phyloP scores from a whole-genome alignment of 2,113 vertebrate genomes.

The Cephalopterus ornatus region DNA sequence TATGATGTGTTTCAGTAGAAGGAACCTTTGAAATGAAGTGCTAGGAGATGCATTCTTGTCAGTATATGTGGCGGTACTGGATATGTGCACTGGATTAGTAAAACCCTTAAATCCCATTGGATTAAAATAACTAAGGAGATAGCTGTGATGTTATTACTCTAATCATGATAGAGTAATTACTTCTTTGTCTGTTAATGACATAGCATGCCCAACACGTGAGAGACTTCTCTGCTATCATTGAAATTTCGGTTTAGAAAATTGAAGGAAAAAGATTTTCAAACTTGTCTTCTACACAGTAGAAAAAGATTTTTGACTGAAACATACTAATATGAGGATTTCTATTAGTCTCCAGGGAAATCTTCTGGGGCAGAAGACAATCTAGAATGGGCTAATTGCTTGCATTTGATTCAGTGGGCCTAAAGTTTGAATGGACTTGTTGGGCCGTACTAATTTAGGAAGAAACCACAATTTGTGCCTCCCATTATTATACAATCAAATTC shows the following conservation, averaged over 20 bases:
- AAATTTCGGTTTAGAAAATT: not conserved
- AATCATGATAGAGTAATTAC: not conserved
- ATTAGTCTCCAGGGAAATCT: not conserved
- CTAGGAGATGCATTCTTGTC: not conserved
- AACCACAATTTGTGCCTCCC: not conserved
- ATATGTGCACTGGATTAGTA: not conserved
- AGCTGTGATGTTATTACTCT: slow-evolving; percentile 13
- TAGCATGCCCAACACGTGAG: not conserved
- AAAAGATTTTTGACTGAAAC: not conserved
- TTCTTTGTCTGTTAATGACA: not conserved
- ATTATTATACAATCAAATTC: not conserved
- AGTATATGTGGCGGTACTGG: not conserved
- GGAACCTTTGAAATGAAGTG: not conserved
- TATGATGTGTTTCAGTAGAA: not conserved
- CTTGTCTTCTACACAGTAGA: not conserved
- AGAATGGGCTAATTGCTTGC: not conserved
- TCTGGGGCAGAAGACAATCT: not conserved
- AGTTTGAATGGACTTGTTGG: not conserved
- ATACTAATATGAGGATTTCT: not conserved
- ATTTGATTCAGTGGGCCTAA: not conserved
- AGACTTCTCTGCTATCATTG: not conserved
- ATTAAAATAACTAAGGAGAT: slow-evolving; percentile 13
- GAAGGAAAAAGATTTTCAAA: not conserved
- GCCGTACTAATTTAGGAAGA: not conserved
- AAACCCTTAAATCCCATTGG: not conserved